phyloP scores from a whole-genome alignment of 2,113 vertebrate genomes.

The Miniopterus natalensis region DNA sequence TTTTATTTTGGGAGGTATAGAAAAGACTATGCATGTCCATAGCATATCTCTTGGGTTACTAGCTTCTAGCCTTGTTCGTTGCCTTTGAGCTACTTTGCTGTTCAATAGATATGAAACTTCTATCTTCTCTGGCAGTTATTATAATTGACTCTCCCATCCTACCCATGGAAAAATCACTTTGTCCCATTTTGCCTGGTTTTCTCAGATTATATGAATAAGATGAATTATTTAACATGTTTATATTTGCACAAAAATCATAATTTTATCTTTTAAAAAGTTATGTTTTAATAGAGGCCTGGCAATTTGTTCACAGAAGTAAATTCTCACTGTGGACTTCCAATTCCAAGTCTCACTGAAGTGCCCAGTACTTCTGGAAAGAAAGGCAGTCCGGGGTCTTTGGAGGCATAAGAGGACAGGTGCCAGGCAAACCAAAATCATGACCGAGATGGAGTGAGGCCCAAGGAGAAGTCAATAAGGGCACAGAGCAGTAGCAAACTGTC shows the following conservation, averaged over 20 bases:
- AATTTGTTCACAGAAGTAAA: not conserved
- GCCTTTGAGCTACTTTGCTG: not conserved
- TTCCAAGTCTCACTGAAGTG: not conserved
- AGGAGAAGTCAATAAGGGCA: slow-evolving; percentile 7
- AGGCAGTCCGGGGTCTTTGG: not conserved
- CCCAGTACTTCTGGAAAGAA: slow-evolving; percentile 6
- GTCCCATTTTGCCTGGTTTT: not conserved
- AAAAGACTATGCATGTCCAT: not conserved
- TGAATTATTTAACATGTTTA: not conserved
- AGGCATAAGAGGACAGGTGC: not conserved
- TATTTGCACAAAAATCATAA: slow-evolving; percentile 8
- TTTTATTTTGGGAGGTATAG: not conserved
- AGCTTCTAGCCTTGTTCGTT: not conserved
- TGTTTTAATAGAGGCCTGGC: not conserved
- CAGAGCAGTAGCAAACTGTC: slow-evolving; percentile 14
- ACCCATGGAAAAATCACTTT: slow-evolving; percentile 7
- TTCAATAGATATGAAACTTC: not conserved
- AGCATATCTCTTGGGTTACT: not conserved
- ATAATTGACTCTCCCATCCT: not conserved
- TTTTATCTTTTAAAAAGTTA: slow-evolving; percentile 2
- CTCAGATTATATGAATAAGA: not conserved
- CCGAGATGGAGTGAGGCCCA: not conserved
- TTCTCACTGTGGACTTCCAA: not conserved
- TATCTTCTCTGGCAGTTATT: not conserved
- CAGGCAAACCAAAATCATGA: slow-evolving; percentile 29